Conservation (phyloP, 2,797 vertebrate species). For the Sciurus vulgaris region DNA sequence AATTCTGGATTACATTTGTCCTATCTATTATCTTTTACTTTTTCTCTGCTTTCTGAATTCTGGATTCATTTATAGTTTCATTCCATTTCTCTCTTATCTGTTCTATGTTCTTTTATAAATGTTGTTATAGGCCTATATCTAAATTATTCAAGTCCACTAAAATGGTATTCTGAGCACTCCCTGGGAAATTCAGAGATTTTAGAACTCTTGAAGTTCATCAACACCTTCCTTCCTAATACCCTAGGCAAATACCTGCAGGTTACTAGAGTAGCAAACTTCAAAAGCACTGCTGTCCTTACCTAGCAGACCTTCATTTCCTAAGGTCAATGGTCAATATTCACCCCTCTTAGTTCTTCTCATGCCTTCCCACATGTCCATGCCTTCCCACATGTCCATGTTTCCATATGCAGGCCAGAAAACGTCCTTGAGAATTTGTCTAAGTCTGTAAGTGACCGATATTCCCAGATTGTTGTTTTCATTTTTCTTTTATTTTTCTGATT, state of each 20-base stretch:
- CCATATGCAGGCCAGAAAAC: not conserved
- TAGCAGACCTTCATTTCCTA: not conserved
- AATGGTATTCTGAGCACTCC: not conserved
- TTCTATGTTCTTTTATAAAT: not conserved
- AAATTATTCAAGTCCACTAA: not conserved
- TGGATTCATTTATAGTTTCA: not conserved
- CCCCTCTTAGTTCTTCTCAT: not conserved
- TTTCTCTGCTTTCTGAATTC: not conserved
- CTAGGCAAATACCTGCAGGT: not conserved
- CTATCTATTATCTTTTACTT: not conserved
- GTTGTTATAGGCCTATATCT: not conserved
- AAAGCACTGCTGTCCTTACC: not conserved
- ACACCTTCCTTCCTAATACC: not conserved
- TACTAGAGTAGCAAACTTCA: not conserved
- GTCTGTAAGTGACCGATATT: not conserved
- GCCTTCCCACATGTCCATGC: not conserved
- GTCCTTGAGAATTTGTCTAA: not conserved
- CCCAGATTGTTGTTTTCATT: not conserved
- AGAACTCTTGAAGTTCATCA: not conserved
- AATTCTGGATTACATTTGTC: not conserved
- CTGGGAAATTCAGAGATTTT: not conserved
- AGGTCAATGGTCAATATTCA: not conserved
- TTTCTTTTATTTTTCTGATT: too few relatives aligned
- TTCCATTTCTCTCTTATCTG: not conserved
- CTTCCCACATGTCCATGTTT: not conserved